Evolutionary conservation across 2,888 invertebrate genomes (phyloP), one percentile per base, ranked within the genome.

Genomic region (Dynastes grantii): DNA sequence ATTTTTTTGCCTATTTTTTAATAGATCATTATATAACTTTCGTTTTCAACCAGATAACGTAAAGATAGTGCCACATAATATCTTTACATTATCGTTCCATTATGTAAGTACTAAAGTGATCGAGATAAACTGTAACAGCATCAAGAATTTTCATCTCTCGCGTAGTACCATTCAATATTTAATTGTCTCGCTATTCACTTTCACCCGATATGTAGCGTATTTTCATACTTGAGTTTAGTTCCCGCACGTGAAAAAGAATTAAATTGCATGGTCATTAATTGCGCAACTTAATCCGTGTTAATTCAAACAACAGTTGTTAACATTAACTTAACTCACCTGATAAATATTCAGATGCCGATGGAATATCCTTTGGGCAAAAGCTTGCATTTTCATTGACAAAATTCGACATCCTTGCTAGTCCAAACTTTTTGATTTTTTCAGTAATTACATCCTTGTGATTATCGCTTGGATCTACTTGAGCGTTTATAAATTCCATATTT

Each of bases 311-410:
- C 0, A 16, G 13, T 55, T 55, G 55, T n/a, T n/a, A 22, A 8
- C 9, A 8, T 58, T 4, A 58, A 53, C 29, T 29, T n/a, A 61
- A 80, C 76, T 82, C 84, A 87, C 87, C 87, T 81, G 86, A 84
- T 80, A 87, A 81, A 83, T 87, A 87, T 76, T 85, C 86, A 6
- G 84, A 82, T 9, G 87, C 84, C 13, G 87, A 85, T 27, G 87
- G 87, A 65, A 87, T 84, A 58, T 86, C 84, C 61, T 83, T 81
- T 4, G 82, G 82, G 70, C 84, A 84, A 37, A 68, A 81, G n/a
- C 81, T 80, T n/a, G 61, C 77, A 79, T 84, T 84, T 13, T 79
- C 79, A 70, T 79, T 78, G 37, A 40, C 76, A 61, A 81, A 77
- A 78, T 81, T 82, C 6, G 81, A 78, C 71, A 82, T 76, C 58